Evolutionary conservation across 2,797 vertebrate genomes (phyloP).

Genomic region (Labroides dimidiatus): DNA sequence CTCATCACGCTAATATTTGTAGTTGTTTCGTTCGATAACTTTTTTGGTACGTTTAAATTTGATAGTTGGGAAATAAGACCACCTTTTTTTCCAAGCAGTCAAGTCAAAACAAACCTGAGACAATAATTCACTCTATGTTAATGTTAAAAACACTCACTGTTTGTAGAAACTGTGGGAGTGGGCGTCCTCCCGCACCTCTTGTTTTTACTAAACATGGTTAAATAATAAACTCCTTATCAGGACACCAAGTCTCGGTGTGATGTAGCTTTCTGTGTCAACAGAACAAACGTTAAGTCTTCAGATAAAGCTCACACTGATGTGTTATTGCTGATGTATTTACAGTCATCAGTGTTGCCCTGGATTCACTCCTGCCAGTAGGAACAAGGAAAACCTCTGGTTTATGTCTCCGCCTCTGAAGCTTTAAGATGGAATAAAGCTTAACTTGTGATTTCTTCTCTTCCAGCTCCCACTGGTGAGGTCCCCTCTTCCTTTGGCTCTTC

Average conservation of each 20-base stretch:
- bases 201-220: constrained; percentile 52
- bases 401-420: too few relatives aligned
- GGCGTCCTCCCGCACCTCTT: constrained; percentile 21
- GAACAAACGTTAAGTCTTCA: constrained; percentile 6
- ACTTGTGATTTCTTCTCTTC: constrained; percentile 33
- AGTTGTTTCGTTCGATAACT: too few relatives aligned
- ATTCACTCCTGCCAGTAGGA: not conserved
- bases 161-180: constrained; percentile 14
- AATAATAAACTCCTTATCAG: constrained; percentile 19
- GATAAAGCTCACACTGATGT: not conserved
- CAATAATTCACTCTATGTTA: not conserved
- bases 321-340: not conserved
- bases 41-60: too few relatives aligned
- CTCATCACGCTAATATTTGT: too few relatives aligned
- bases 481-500: constrained; percentile 59
- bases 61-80: too few relatives aligned
- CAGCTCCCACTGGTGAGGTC: constrained; percentile 75
- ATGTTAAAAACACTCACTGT: not conserved
- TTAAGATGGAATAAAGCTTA: not conserved
- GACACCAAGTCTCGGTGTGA: not conserved
- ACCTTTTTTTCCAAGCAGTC: too few relatives aligned
- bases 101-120: too few relatives aligned
- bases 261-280: constrained; percentile 41
- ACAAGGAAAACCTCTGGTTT: not conserved
- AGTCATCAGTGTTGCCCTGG: not conserved